Percentiles rank a stretch among this genome's conserved stretches.
Conservation (phyloP, 64 coral and sea anemone genomes). For the Porites lutea region DNA sequence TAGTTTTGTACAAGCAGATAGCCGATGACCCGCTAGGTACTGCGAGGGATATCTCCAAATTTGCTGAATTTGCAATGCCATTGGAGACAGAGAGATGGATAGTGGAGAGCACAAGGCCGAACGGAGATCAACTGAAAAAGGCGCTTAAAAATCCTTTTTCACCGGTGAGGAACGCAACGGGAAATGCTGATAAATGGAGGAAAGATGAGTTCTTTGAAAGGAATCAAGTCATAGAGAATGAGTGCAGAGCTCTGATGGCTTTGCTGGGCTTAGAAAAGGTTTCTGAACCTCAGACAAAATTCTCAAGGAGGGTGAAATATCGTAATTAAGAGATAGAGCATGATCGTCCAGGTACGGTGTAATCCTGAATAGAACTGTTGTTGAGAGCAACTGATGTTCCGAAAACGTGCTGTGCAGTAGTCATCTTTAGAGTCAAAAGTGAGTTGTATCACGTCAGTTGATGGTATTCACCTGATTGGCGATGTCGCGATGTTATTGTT, state of each 20-base stretch:
- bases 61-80: conserved; percentile 45
- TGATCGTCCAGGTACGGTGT: no score
- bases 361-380: no score
- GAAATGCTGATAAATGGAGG: conserved; percentile 63
- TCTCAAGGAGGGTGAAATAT: no score
- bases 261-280: conserved; percentile 11
- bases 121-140: neutral
- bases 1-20: conserved; percentile 42
- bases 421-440: no score
- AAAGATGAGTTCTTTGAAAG: conserved; percentile 1
- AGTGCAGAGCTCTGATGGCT: conserved; percentile 34
- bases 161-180: conserved; percentile 36
- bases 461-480: no score
- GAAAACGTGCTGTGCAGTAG: no score
- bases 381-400: no score
- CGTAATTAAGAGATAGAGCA: no score
- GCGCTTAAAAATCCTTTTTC: conserved; percentile 34
- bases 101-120: conserved; percentile 30
- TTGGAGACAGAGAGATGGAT: conserved; percentile 28
- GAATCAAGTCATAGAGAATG: conserved; percentile 38
- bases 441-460: no score
- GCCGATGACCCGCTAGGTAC: conserved; percentile 32
- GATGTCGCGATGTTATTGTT: no score
- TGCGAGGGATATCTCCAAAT: conserved; percentile 50
- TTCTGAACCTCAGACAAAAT: neutral